Evolutionary conservation across 2,113 vertebrate species (phyloP).

Genomic region (Amphiprion percula): DNA sequence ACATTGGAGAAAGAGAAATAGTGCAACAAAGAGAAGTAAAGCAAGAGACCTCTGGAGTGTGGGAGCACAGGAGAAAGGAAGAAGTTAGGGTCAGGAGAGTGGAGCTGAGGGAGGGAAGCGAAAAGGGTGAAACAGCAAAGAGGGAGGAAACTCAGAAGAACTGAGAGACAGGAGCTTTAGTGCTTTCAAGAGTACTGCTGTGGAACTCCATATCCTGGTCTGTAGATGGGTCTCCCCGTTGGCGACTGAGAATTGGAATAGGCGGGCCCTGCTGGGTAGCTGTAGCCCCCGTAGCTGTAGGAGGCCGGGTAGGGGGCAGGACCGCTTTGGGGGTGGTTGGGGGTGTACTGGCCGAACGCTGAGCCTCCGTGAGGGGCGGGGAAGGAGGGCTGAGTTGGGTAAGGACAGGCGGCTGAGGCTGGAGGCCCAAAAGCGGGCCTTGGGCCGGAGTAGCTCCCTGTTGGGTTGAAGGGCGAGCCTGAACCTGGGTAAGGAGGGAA

Average conservation of each 20-base stretch:
- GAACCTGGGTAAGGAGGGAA: constrained; percentile 79
- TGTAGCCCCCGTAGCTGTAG: constrained; percentile 81
- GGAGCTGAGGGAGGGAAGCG: background rate
- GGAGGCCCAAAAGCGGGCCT: constrained; percentile 77
- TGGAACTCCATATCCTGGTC: constrained; percentile 84
- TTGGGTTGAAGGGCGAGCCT: constrained; percentile 62
- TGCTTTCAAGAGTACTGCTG: constrained; percentile 84
- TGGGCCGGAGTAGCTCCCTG: constrained; percentile 73
- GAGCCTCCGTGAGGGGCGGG: constrained; percentile 76
- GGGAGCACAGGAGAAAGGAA: constrained; percentile 8
- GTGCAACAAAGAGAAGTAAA: constrained; percentile 77
- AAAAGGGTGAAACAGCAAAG: constrained; percentile 13
- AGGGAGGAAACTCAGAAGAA: constrained; percentile 19
- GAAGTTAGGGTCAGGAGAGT: background rate
- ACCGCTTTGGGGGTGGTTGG: constrained; percentile 56
- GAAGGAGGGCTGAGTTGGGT: constrained; percentile 81
- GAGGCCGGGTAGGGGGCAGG: constrained; percentile 74
- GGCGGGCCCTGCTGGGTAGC: constrained; percentile 75
- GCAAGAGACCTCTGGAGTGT: constrained; percentile 63
- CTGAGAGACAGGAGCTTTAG: constrained; percentile 14
- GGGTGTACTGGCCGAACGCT: constrained; percentile 82
- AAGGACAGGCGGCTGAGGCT: constrained; percentile 74
- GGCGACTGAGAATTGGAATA: constrained; percentile 79
- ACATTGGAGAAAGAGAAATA: constrained; percentile 63
- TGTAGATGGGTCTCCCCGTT: constrained; percentile 78